Base-by-base conservation (phyloP, 2,797 vertebrate genomes). In the Acanthiza pusilla region DNA sequence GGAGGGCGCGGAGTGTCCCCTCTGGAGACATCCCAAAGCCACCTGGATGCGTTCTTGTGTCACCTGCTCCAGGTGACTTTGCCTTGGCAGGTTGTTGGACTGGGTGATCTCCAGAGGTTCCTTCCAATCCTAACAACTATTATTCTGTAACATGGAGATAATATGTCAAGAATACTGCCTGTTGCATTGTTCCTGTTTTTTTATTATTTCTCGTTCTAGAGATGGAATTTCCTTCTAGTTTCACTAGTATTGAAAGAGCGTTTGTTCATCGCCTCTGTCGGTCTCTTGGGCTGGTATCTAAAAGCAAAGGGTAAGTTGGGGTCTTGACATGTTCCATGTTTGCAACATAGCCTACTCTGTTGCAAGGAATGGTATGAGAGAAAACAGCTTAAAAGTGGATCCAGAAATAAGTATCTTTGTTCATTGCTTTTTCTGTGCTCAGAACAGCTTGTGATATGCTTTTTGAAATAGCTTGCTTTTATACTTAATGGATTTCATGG, bases 211-310 rank as follows among this genome's bases (percentile, higher is more conserved):
- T 91, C 45, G 26, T 91, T 55, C 68, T 76, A 99, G 99, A 99
- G 96, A 98, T 99, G 98, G 98, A 99, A 65, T 99, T 99, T 97
- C 99, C 99, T 77, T 98, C 99, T 51, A 99, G 98, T 62, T 97
- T 99, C 75, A 98, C 98, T 30, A 98, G 98, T 76, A 98, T 98
- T 12, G 99, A 99, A 97, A 98, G 99, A 97, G 98, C 98, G 0
- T 99, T 98, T 94, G 97, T 99, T 94, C 99, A 99, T 85, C 98
- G 98, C 7, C 61, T 98, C 74, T 98, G 98, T 76, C 98, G 98
- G 79, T 98, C 98, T 40, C 96, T 99, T 88, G 99, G 99, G 14
- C 98, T 99, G 89, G 97, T 99, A 79, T 99, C 99, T 47, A 99
- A 99, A 97, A 99, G 99, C 94, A 98, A 97, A 98, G 99, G 99